These are phyloP conservation scores for Tenthredo scrophulariae DNA, from an alignment of 2,888 invertebrate species.

Conservation along the genomic window DNA sequence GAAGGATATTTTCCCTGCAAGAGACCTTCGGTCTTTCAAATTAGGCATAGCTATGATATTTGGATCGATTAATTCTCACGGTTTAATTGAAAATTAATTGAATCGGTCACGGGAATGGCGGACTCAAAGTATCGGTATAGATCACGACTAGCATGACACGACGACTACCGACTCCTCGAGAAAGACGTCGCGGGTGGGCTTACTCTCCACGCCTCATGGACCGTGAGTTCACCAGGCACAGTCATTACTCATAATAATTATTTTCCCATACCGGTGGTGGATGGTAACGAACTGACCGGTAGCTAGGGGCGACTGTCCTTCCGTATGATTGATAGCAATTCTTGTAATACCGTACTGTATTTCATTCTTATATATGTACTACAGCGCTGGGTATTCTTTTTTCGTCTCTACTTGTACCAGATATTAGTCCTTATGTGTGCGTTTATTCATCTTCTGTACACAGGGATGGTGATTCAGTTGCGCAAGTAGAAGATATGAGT, in stretches of 20 bases:
- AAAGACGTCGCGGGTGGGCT: slow-evolving; percentile 32
- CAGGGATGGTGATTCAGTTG: not conserved
- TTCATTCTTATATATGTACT: not conserved
- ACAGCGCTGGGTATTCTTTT: not conserved
- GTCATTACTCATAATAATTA: slow-evolving; percentile 73
- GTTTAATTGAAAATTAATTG: slow-evolving; percentile 17
- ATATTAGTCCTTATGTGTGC: not conserved
- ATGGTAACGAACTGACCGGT: slow-evolving; percentile 65
- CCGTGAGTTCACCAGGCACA: slow-evolving; percentile 49
- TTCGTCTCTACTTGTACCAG: not conserved
- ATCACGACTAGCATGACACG: slow-evolving; percentile 3
- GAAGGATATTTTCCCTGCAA: not conserved
- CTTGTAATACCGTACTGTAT: slow-evolving; percentile 15
- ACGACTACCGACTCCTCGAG: slow-evolving; percentile 14
- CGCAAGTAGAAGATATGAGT: not conserved
- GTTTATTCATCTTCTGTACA: not conserved
- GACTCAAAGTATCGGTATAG: not conserved
- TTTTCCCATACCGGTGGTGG: slow-evolving; percentile 70
- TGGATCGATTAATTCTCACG: not conserved
- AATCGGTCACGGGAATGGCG: not conserved
- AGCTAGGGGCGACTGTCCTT: slow-evolving; percentile 69
- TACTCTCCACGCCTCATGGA: slow-evolving; percentile 2
- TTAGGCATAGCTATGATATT: not conserved
- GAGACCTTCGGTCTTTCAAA: not conserved
- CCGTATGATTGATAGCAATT: slow-evolving; percentile 72